phyloP scores from a whole-genome alignment of 2,797 vertebrate species.

The Knipowitschia caucasica region DNA sequence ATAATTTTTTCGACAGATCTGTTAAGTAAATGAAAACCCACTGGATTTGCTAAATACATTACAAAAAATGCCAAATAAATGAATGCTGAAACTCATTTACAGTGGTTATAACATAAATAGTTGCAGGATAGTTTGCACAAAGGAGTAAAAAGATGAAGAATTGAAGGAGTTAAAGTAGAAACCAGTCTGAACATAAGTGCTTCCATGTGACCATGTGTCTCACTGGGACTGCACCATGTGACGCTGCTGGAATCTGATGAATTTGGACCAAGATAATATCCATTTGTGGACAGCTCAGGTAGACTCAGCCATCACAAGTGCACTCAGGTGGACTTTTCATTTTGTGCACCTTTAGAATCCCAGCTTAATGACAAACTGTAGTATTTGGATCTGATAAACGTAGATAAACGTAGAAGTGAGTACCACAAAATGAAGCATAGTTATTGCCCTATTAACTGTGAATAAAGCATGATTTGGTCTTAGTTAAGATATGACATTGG shows the following conservation, averaged over 20 bases:
- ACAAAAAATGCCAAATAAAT: background rate
- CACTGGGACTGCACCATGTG: conserved; percentile 31
- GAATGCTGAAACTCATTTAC: background rate
- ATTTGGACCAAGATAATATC: conserved; percentile 18
- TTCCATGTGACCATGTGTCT: conserved; percentile 56
- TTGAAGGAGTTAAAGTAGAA: conserved; percentile 8
- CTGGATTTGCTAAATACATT: background rate
- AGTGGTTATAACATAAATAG: background rate
- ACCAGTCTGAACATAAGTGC: conserved; percentile 40
- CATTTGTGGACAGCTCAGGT: background rate
- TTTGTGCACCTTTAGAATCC: too few relatives aligned
- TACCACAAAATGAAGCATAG: too few relatives aligned
- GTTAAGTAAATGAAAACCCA: background rate
- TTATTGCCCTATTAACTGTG: too few relatives aligned
- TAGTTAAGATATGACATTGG: too few relatives aligned
- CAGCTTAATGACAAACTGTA: too few relatives aligned
- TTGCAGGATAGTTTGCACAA: background rate
- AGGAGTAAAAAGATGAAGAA: background rate
- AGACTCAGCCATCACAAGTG: background rate
- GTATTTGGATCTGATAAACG: too few relatives aligned
- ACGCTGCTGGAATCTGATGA: conserved; percentile 35
- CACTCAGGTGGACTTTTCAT: background rate
- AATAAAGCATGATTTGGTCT: too few relatives aligned
- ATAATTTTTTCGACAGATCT: too few relatives aligned
- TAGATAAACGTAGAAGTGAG: too few relatives aligned